phyloP scores from a whole-genome alignment of 2,797 vertebrate species.

The Cryptoblepharus egeriae region DNA sequence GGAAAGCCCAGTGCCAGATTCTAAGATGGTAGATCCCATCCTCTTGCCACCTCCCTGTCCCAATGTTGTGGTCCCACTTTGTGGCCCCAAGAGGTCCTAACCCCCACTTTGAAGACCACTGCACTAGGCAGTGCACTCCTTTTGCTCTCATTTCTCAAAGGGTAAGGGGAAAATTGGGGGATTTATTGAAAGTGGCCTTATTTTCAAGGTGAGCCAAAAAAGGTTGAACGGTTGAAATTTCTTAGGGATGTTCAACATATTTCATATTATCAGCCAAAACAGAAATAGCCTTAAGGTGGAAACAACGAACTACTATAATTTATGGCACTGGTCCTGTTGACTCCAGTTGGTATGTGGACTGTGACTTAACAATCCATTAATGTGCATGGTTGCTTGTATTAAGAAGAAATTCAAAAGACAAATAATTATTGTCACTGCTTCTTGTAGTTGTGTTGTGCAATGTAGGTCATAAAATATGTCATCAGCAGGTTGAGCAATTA shows the following conservation, averaged over 20 bases:
- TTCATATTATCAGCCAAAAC: neutral
- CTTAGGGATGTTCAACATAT: neutral
- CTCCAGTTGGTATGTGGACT: neutral
- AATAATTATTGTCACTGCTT: slow-evolving; percentile 16
- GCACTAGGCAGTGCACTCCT: too few species aligned
- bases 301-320: neutral
- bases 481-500: slow-evolving; percentile 23
- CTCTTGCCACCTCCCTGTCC: too few species aligned
- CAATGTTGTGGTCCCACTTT: too few species aligned
- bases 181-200: too few species aligned
- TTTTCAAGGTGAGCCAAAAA: too few species aligned
- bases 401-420: neutral
- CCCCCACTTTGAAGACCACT: too few species aligned
- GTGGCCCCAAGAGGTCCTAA: too few species aligned
- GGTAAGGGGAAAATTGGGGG: too few species aligned
- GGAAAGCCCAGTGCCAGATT: too few species aligned
- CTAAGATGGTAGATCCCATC: too few species aligned
- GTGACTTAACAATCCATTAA: too few species aligned
- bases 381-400: neutral
- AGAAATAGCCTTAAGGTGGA: neutral
- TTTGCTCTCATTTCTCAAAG: too few species aligned
- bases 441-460: slow-evolving; percentile 8
- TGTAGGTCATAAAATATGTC: slow-evolving; percentile 27
- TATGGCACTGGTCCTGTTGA: neutral
- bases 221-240: neutral